Percentiles rank a stretch among this genome's conserved stretches.
Conservation (phyloP, 1,140 invertebrate genomes). For the Rhyacophila brunnea region DNA sequence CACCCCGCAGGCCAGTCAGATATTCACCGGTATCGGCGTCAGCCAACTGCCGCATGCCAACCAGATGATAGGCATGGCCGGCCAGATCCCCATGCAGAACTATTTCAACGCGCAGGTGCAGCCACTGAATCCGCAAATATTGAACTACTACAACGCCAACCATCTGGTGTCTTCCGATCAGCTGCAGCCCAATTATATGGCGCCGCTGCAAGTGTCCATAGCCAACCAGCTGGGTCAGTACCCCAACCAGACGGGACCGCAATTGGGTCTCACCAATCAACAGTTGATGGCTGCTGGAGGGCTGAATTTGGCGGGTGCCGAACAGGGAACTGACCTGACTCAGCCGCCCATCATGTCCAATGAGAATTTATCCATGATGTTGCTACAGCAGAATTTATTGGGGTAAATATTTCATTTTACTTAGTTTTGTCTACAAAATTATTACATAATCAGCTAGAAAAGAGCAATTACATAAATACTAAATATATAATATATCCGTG, state of each 20-base stretch:
- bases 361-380: slow-evolving; percentile 51
- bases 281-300: slow-evolving; percentile 24
- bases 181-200: slow-evolving; percentile 29
- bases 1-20: slow-evolving; percentile 25
- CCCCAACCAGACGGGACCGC: slow-evolving; percentile 13
- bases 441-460: not conserved
- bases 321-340: slow-evolving; percentile 37
- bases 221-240: slow-evolving; percentile 26
- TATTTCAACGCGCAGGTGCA: slow-evolving; percentile 23
- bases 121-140: slow-evolving; percentile 26
- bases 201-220: slow-evolving; percentile 31
- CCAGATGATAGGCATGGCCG: slow-evolving; percentile 26
- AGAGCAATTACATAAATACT: no score
- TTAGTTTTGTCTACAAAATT: slow-evolving; percentile 1
- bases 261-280: slow-evolving; percentile 22
- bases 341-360: slow-evolving; percentile 45
- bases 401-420: slow-evolving; percentile 44
- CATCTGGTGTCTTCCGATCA: slow-evolving; percentile 20
- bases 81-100: slow-evolving; percentile 29
- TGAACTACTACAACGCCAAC: slow-evolving; percentile 30
- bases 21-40: slow-evolving; percentile 4
- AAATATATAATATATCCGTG: no score
- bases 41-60: slow-evolving; percentile 16
- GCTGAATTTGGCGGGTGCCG: slow-evolving; percentile 37
- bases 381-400: slow-evolving; percentile 53